Percentiles rank a stretch among this genome's conserved stretches.
Evolutionary conservation across 2,113 vertebrate species (phyloP).

Genomic region (Lophius piscatorius): DNA sequence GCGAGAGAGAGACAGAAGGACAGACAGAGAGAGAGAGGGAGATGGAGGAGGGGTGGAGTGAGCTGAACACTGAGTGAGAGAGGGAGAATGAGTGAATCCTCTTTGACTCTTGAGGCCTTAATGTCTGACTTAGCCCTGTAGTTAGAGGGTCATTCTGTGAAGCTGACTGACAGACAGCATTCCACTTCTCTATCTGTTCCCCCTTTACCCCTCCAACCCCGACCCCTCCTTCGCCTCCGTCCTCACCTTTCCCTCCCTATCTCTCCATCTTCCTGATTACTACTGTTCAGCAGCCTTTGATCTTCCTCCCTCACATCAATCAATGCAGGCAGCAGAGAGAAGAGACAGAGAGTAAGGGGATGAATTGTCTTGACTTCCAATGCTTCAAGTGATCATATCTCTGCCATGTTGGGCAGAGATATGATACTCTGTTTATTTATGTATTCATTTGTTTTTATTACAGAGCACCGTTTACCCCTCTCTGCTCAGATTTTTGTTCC

Average conservation of each 20-base stretch:
- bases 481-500: conserved; percentile 15
- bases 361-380: conserved; percentile 54
- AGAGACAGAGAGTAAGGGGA: conserved; percentile 47
- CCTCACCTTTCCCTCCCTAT: conserved; percentile 44
- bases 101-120: conserved; percentile 58
- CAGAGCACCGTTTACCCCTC: conserved; percentile 26
- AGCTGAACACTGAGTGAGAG: conserved; percentile 14
- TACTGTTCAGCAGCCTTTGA: conserved; percentile 72
- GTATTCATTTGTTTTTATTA: conserved; percentile 77
- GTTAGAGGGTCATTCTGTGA: conserved; percentile 60
- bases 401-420: conserved; percentile 61
- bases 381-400: conserved; percentile 74
- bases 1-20: conserved; percentile 24
- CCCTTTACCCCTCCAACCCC: conserved; percentile 18
- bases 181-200: conserved; percentile 40
- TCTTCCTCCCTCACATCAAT: conserved; percentile 74
- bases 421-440: conserved; percentile 75
- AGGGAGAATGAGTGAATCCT: conserved; percentile 48
- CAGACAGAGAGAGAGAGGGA: conserved; percentile 3
- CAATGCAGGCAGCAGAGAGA: conserved; percentile 66
- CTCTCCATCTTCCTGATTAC: conserved; percentile 66
- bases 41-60: conserved; percentile 20
- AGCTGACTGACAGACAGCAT: conserved; percentile 58
- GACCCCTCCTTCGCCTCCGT: conserved; percentile 20
- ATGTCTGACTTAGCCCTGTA: conserved; percentile 56